Percentiles rank a stretch among this genome's conserved stretches.
Evolutionary conservation across 2,797 vertebrate genomes (phyloP).

Genomic region (Pipistrellus pygmaeus): DNA sequence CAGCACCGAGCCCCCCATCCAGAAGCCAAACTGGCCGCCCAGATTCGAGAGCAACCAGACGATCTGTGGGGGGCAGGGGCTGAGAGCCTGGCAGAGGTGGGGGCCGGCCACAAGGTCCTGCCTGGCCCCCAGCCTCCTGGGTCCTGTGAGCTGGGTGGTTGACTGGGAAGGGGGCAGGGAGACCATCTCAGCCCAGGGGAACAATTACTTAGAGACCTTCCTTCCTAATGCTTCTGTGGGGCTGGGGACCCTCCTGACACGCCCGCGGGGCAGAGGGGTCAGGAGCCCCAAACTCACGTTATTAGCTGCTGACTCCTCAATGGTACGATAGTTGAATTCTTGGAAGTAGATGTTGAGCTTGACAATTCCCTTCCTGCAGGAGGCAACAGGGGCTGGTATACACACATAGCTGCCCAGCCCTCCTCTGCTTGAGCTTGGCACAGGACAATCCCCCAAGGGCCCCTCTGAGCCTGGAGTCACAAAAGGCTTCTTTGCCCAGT

Average conservation of each 20-base stretch:
- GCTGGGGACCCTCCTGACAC: background rate
- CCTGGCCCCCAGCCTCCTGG: background rate
- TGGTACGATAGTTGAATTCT: constrained; percentile 90
- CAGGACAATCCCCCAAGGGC: background rate
- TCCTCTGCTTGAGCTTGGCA: background rate
- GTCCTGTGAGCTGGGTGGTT: background rate
- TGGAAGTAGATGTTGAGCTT: constrained; percentile 92
- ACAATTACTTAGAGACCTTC: background rate
- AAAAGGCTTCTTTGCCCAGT: background rate
- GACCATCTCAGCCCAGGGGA: background rate
- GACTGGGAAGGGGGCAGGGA: background rate
- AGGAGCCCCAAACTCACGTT: constrained; percentile 84
- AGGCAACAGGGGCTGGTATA: background rate
- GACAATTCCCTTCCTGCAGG: constrained; percentile 86
- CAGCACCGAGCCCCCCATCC: constrained; percentile 92
- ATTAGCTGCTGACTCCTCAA: constrained; percentile 86
- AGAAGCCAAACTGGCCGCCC: constrained; percentile 91
- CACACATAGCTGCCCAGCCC: background rate
- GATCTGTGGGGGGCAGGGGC: constrained; percentile 77
- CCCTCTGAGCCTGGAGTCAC: background rate
- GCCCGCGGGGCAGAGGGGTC: background rate
- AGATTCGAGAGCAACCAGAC: constrained; percentile 90
- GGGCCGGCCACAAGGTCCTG: accelerated
- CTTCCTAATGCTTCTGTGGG: background rate
- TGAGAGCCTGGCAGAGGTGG: background rate